Base-by-base conservation (phyloP, 2,888 invertebrate species). In the Drosophila monieri region DNA sequence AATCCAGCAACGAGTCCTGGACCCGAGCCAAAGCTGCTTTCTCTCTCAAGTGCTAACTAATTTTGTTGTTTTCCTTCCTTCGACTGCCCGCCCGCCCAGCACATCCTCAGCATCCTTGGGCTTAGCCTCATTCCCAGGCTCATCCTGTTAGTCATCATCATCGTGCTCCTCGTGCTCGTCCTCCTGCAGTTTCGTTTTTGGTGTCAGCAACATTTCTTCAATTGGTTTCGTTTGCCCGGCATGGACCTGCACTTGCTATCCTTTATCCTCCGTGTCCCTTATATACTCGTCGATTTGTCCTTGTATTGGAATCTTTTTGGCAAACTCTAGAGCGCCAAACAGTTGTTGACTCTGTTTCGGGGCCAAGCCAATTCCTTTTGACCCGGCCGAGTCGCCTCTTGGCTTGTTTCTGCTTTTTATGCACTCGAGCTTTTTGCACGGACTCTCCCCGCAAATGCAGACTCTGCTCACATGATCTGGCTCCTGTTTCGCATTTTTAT, bases 121-220 rank as follows among this genome's bases (percentile, higher is more conserved):
- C 62, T 62, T 46, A 60, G 52, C 47, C 39, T 21, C 64, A 52
- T 53, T 62, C 54, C 52, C 65, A 21, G 54, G 14, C 41, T 54
- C 54, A 47, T 48, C 60, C 51, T 61, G 14, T 30, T 46, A 12
- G 15, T 48, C 48, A 10, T 23, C 67, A 32, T 57, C 35, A 21
- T 43, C 51, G 21, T 56, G 52, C 18, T 57, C 35, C 14, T 43
- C 51, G 21, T 56, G 52, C 18, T 18, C 18, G 46, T 54, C 47
- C 39, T 67, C 46, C 60, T 69, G 61, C 68, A 68, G 65, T 73
- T 74, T 74, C 74, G 61, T 74, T 77, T 79, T 73, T 69, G 80
- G 84, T 84, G 85, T 85, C 85, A 85, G 85, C 85, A 85, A 84
- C 85, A 85, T 85, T 85, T 83, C 80, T 81, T 84, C 85, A 85